Conservation (phyloP, 2,888 invertebrate genomes). For the Selenia dentaria region DNA sequence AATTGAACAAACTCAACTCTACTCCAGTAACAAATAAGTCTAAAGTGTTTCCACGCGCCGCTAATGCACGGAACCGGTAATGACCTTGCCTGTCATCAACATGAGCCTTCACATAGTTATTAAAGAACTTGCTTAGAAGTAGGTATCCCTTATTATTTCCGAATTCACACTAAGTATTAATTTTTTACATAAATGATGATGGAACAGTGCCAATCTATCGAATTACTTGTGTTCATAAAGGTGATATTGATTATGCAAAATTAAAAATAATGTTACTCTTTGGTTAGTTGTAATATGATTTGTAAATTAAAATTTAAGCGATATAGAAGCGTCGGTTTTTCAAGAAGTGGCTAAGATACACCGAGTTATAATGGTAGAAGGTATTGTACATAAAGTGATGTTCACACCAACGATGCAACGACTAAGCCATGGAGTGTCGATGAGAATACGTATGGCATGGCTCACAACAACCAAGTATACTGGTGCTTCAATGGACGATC, state of each 20-base stretch:
- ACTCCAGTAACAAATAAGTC: slow-evolving; percentile 40
- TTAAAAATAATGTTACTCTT: slow-evolving; percentile 55
- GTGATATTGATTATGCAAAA: slow-evolving; percentile 59
- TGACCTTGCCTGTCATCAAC: slow-evolving; percentile 68
- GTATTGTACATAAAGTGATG: slow-evolving; percentile 45
- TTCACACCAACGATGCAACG: slow-evolving; percentile 73
- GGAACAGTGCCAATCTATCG: slow-evolving; percentile 67
- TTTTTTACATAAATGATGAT: slow-evolving; percentile 42
- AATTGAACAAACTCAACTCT: slow-evolving; percentile 49
- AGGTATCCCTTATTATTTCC: slow-evolving; percentile 25
- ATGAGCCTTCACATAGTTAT: slow-evolving; percentile 60
- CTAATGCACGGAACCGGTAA: slow-evolving; percentile 43
- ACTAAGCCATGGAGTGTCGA: slow-evolving; percentile 78
- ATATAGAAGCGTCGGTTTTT: slow-evolving; percentile 49
- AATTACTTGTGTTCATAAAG: slow-evolving; percentile 44
- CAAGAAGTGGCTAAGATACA: slow-evolving; percentile 67
- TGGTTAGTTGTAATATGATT: slow-evolving; percentile 67
- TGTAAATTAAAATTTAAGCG: slow-evolving; percentile 46
- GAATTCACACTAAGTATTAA: slow-evolving; percentile 19
- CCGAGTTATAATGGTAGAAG: slow-evolving; percentile 56
- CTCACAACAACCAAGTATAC: slow-evolving; percentile 72
- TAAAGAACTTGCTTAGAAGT: slow-evolving; percentile 36
- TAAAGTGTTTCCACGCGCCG: slow-evolving; percentile 25
- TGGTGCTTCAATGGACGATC: slow-evolving; percentile 61
- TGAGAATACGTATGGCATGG: slow-evolving; percentile 72